Evolutionary conservation across 2,797 vertebrate genomes (phyloP).

Genomic region (Pygocentrus nattereri): DNA sequence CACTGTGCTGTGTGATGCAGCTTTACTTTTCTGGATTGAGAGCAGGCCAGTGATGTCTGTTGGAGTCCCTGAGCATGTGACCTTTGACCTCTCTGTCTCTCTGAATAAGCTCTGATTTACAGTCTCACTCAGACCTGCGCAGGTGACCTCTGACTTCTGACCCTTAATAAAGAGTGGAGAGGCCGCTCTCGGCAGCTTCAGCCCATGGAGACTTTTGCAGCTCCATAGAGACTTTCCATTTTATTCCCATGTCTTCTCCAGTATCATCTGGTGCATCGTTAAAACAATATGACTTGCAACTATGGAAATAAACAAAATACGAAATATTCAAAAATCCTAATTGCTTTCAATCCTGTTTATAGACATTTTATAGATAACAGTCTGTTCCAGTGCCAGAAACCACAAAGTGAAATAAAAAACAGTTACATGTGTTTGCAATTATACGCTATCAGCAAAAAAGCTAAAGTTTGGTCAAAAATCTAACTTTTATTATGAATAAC

Average conservation of each 20-base stretch:
- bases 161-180: slow-evolving; percentile 36
- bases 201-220: too few species aligned
- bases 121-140: slow-evolving; percentile 32
- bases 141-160: slow-evolving; percentile 34
- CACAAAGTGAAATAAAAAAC: too few species aligned
- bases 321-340: not conserved
- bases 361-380: too few species aligned
- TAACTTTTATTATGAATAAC: too few species aligned
- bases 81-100: slow-evolving; percentile 40
- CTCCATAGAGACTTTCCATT: not conserved
- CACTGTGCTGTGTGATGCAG: slow-evolving; percentile 40
- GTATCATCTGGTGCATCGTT: not conserved
- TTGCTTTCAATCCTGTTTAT: too few species aligned
- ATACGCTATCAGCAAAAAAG: too few species aligned
- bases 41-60: slow-evolving; percentile 42
- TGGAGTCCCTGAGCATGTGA: slow-evolving; percentile 39
- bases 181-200: slow-evolving; percentile 8
- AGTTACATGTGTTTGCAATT: too few species aligned
- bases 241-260: not conserved
- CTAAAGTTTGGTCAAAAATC: too few species aligned
- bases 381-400: too few species aligned
- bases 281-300: not conserved
- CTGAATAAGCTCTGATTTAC: slow-evolving; percentile 55
- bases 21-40: slow-evolving; percentile 1
- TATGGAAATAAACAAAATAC: not conserved